phyloP scores from a whole-genome alignment of 2,113 vertebrate species.

The Morphnarchus princeps region DNA sequence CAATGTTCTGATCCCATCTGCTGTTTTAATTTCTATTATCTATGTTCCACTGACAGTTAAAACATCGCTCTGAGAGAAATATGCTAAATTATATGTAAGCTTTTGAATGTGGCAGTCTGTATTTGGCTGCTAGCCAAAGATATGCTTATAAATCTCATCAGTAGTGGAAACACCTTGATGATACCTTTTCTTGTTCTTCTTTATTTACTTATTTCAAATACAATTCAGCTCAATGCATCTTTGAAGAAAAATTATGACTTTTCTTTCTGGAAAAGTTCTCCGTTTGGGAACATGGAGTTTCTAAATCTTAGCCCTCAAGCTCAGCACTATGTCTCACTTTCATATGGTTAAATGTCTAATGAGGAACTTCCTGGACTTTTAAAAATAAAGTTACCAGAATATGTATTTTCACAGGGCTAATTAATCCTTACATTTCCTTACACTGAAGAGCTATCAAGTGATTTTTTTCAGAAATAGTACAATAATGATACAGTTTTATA shows the following conservation, averaged over 20 bases:
- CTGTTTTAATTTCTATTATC: background rate
- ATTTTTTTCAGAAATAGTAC: background rate
- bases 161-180: background rate
- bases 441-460: background rate
- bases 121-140: background rate
- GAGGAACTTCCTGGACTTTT: background rate
- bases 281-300: background rate
- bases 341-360: background rate
- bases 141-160: background rate
- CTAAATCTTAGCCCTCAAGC: background rate
- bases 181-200: background rate
- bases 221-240: background rate
- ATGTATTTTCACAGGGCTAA: background rate
- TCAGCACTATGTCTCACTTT: background rate
- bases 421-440: background rate
- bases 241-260: background rate
- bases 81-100: background rate
- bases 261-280: background rate
- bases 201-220: background rate
- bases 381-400: background rate
- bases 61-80: background rate
- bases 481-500: background rate
- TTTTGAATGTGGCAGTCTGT: background rate
- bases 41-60: background rate
- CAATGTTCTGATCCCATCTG: background rate